Evolutionary conservation across 2,113 vertebrate genomes (phyloP).

Genomic region (Cyphomyrus plagiostoma): DNA sequence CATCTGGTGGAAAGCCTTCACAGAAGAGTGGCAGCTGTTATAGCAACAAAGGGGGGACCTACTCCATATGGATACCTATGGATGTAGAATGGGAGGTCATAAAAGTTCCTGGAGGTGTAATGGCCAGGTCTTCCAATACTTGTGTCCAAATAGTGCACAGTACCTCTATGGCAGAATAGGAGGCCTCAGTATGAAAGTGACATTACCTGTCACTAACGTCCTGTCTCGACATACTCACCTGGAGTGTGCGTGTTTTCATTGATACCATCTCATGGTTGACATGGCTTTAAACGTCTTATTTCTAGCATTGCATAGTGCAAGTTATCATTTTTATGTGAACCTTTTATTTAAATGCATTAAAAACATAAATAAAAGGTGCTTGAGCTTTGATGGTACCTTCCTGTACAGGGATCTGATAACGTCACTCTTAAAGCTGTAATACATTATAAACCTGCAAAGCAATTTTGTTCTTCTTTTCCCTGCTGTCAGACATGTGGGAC

Average conservation of each 20-base stretch:
- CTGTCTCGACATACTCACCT: neutral
- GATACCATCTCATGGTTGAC: neutral
- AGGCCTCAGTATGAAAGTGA: neutral
- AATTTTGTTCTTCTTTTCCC: neutral
- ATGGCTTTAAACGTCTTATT: neutral
- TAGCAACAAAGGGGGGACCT: neutral
- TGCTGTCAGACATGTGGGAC: neutral
- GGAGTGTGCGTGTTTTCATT: neutral
- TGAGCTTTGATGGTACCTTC: neutral
- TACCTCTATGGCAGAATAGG: neutral
- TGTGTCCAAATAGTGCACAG: neutral
- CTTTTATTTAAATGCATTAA: neutral
- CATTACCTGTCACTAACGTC: neutral
- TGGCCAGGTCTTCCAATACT: neutral
- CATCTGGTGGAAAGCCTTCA: neutral
- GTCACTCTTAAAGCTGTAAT: neutral
- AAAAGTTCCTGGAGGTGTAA: neutral
- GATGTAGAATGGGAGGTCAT: neutral
- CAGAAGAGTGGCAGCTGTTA: neutral
- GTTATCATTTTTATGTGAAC: neutral
- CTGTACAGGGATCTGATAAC: neutral
- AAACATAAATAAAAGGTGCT: neutral
- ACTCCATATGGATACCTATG: neutral
- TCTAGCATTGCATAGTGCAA: neutral
- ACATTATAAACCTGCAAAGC: neutral